phyloP scores from a whole-genome alignment of 1,140 invertebrate species.

The Metaphire vulgaris region DNA sequence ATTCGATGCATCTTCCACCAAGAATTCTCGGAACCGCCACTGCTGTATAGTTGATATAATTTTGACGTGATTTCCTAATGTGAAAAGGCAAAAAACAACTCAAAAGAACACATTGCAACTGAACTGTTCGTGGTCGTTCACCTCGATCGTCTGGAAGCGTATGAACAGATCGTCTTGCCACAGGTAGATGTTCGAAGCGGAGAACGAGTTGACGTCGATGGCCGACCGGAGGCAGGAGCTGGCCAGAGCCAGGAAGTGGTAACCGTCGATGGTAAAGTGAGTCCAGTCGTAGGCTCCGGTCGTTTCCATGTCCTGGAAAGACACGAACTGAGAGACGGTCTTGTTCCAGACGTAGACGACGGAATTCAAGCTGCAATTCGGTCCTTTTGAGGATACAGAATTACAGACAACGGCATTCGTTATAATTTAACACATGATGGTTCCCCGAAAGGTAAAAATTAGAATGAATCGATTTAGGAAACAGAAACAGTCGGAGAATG shows the following conservation, averaged over 20 bases:
- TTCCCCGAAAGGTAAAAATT: neutral
- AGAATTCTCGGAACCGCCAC: too few relatives aligned
- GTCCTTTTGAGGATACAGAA: constrained; percentile 31
- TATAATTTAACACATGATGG: too few relatives aligned
- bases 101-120: too few relatives aligned
- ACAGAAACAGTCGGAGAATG: too few relatives aligned
- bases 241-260: constrained; percentile 45
- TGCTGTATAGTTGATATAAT: too few relatives aligned
- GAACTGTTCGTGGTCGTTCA: too few relatives aligned
- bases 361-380: constrained; percentile 39
- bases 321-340: constrained; percentile 32
- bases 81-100: too few relatives aligned
- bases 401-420: too few relatives aligned
- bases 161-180: constrained; percentile 41
- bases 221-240: constrained; percentile 40
- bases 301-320: constrained; percentile 40
- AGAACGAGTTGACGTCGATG: constrained; percentile 36
- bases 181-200: constrained; percentile 43
- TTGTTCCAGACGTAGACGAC: constrained; percentile 41
- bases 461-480: neutral
- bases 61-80: too few relatives aligned
- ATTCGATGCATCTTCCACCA: too few relatives aligned
- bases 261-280: constrained; percentile 40
- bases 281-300: constrained; percentile 48
- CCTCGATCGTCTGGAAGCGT: constrained; percentile 46